These are phyloP conservation scores for Idris sp. DNA, from an alignment of 1,140 invertebrate species.

Conservation along the genomic window DNA sequence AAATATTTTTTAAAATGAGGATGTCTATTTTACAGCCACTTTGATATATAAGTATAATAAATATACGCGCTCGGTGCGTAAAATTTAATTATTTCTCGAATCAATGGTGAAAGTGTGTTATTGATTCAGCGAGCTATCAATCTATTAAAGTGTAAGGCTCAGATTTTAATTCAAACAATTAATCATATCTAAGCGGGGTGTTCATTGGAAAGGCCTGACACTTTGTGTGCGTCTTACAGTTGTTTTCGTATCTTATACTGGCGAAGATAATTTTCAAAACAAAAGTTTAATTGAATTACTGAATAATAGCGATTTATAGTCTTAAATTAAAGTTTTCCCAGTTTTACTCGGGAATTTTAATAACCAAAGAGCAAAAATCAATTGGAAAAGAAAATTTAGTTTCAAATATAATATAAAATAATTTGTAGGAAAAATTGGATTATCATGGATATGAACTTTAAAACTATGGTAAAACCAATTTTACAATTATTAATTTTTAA, in stretches of 20 bases:
- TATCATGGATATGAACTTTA: too few species aligned
- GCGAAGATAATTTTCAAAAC: too few species aligned
- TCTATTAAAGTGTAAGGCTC: constrained; percentile 48
- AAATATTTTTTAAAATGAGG: constrained; percentile 8
- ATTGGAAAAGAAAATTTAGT: too few species aligned
- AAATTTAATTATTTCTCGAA: constrained; percentile 49
- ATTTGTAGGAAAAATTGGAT: too few species aligned
- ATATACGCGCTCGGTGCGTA: constrained; percentile 18
- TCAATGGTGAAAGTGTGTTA: constrained; percentile 27
- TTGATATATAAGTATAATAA: constrained; percentile 2
- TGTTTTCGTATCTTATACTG: constrained; percentile 12
- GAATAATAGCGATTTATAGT: too few species aligned
- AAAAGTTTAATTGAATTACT: too few species aligned
- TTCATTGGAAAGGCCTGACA: constrained; percentile 39
- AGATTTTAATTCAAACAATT: constrained; percentile 54
- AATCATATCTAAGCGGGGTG: constrained; percentile 30
- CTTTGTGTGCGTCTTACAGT: constrained; percentile 14
- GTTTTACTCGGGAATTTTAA: too few species aligned
- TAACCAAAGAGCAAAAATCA: too few species aligned
- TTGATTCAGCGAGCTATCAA: constrained; percentile 45
- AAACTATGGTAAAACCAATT: too few species aligned
- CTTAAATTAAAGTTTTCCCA: not conserved
- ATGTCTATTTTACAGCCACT: not conserved
- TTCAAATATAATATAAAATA: too few species aligned
- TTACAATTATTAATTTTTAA: too few species aligned